These are phyloP conservation scores for Scolopax mira DNA, from an alignment of 2,113 vertebrate species.

Conservation along the genomic window DNA sequence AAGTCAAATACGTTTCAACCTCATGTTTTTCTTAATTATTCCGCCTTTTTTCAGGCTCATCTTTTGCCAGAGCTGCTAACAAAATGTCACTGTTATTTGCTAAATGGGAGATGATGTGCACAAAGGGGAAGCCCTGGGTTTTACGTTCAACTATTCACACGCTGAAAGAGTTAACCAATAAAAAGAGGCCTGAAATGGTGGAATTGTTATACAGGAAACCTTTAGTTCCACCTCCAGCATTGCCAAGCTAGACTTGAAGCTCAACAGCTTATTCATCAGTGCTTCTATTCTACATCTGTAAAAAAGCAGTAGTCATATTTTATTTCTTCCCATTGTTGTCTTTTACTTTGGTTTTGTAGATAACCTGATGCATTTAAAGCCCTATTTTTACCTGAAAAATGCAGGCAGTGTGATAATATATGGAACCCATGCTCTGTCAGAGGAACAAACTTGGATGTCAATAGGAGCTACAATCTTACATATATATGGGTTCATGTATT, in stretches of 20 bases:
- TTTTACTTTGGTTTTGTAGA: neutral
- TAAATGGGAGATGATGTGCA: rapidly evolving
- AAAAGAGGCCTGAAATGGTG: neutral
- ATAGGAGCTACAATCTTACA: neutral
- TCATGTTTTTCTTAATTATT: neutral
- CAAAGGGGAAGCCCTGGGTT: neutral
- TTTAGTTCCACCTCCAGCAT: neutral
- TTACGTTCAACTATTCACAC: rapidly evolving
- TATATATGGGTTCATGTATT: neutral
- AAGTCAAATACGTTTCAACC: neutral
- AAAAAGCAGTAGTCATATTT: neutral
- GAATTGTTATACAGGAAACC: neutral
- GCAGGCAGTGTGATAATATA: neutral
- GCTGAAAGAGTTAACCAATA: rapidly evolving
- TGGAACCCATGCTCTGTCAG: neutral
- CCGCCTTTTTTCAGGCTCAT: neutral
- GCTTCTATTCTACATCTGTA: neutral
- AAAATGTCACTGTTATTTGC: neutral
- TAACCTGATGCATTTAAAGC: neutral
- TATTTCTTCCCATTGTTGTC: neutral
- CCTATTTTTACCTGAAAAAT: neutral
- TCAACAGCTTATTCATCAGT: neutral
- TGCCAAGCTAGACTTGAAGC: neutral
- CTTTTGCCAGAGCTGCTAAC: neutral
- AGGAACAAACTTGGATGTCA: neutral